These are phyloP conservation scores for Actias luna DNA, from an alignment of 2,888 invertebrate species.

Conservation along the genomic window DNA sequence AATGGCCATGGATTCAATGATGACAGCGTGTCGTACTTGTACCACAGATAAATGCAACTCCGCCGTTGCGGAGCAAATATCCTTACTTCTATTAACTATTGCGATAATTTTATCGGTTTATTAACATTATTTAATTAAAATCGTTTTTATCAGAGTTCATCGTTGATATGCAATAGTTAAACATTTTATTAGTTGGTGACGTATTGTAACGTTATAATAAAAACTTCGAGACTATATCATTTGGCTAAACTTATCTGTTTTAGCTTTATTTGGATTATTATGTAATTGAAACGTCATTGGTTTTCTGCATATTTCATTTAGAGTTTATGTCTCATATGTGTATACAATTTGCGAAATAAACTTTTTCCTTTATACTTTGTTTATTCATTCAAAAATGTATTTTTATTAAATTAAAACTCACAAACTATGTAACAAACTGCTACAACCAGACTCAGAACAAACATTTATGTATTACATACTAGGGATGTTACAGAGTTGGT, in stretches of 20 bases:
- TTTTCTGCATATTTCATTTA: not conserved
- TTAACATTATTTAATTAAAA: not conserved
- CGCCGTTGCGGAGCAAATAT: not conserved
- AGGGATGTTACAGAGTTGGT: too few relatives aligned
- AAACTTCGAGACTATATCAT: not conserved
- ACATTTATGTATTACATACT: too few relatives aligned
- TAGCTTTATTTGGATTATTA: not conserved
- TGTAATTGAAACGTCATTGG: not conserved
- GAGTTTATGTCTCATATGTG: not conserved
- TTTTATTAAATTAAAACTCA: too few relatives aligned
- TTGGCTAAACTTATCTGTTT: not conserved
- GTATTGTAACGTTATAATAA: not conserved
- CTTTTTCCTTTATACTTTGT: not conserved
- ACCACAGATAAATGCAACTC: slow-evolving; percentile 7
- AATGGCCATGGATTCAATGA: not conserved
- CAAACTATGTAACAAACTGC: too few relatives aligned
- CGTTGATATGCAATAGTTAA: not conserved
- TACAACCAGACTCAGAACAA: too few relatives aligned
- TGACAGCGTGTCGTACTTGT: slow-evolving; percentile 6
- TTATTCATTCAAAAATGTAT: too few relatives aligned
- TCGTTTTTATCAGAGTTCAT: not conserved
- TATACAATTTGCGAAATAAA: not conserved
- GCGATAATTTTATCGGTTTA: not conserved
- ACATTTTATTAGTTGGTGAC: not conserved
- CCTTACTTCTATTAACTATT: not conserved